These are phyloP conservation scores for Tipula confusa DNA, from an alignment of 2,888 invertebrate genomes.

Conservation along the genomic window DNA sequence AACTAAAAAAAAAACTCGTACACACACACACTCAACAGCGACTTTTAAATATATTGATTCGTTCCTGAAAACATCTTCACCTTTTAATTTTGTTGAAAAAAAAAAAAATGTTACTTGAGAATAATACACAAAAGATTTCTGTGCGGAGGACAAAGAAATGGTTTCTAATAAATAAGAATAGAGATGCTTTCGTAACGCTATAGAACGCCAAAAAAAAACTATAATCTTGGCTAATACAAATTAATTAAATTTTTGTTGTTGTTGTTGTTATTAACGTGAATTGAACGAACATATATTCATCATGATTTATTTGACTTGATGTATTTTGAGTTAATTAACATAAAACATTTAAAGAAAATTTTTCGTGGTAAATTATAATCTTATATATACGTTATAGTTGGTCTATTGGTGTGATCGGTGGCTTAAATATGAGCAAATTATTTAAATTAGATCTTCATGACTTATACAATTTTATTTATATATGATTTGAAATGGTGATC, in stretches of 20 bases:
- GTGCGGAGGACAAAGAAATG: not conserved
- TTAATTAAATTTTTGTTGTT: not conserved
- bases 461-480: not conserved
- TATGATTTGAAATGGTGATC: not conserved
- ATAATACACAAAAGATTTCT: not conserved
- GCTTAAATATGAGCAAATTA: not conserved
- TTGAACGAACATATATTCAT: not conserved
- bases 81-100: not conserved
- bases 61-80: slow-evolving; percentile 25
- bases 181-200: not conserved
- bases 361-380: not conserved
- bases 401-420: not conserved
- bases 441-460: not conserved
- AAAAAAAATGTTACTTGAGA: too few species aligned
- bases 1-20: not conserved
- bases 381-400: not conserved
- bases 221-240: slow-evolving; percentile 5
- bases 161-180: not conserved
- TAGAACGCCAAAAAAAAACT: not conserved
- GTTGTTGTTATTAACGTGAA: not conserved
- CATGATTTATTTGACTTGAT: not conserved
- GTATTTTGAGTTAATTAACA: slow-evolving; percentile 3
- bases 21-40: too few species aligned
- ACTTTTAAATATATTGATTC: not conserved
- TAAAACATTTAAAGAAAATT: not conserved